A percentile compares a stretch with the other conserved stretches of the same genome.
Conservation (phyloP, 2,797 vertebrate species). For the Acanthis flammea region DNA sequence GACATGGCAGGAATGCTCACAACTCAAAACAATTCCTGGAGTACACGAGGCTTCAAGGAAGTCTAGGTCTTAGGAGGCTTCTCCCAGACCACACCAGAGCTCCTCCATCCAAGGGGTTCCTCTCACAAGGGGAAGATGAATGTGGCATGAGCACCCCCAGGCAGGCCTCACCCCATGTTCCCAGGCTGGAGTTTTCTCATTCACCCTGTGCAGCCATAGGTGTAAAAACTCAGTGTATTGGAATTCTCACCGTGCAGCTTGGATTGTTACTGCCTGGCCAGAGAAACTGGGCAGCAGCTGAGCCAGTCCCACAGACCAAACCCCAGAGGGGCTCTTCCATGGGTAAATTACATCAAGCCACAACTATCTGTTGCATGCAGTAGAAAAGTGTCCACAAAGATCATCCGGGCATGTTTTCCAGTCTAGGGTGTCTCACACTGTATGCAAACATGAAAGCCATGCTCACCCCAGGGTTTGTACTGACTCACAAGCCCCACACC, state of each 20-base stretch:
- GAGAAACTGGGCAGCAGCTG: neutral
- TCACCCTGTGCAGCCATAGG: neutral
- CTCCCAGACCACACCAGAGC: neutral
- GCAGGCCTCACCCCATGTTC: neutral
- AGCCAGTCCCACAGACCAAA: neutral
- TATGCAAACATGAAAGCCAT: neutral
- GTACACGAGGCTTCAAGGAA: accelerated
- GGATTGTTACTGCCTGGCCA: neutral
- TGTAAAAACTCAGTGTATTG: neutral
- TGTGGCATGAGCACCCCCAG: neutral
- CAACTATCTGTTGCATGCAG: slow-evolving; percentile 18
- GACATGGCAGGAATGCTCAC: neutral
- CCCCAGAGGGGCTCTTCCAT: neutral
- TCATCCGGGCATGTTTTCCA: slow-evolving; percentile 8
- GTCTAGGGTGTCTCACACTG: neutral
- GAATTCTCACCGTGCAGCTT: neutral
- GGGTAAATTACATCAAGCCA: neutral
- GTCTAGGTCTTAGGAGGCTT: neutral
- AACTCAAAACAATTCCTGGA: neutral
- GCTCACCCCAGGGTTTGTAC: neutral
- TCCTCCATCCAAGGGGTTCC: neutral
- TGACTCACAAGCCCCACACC: neutral
- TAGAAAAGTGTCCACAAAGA: neutral
- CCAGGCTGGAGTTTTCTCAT: neutral
- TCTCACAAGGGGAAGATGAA: neutral